Percentiles rank a stretch among this genome's conserved stretches.
Evolutionary conservation across 2,888 invertebrate genomes (phyloP).

Genomic region (Caenorhabditis macrosperma): DNA sequence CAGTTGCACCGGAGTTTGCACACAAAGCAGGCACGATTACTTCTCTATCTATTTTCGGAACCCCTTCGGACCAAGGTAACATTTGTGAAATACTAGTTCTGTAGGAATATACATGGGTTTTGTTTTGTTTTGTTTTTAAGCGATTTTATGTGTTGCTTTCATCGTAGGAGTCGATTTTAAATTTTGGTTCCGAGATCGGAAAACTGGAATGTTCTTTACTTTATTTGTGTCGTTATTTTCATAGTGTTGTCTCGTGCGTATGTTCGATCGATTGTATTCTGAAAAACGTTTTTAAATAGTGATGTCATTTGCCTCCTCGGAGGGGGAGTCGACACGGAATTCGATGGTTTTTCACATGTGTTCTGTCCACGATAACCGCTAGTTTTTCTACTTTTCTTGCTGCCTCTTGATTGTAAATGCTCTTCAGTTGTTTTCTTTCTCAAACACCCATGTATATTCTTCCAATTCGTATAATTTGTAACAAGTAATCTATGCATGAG

Average conservation of each 20-base stretch:
- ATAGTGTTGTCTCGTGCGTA: constrained; percentile 2
- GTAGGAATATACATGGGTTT: constrained; percentile 38
- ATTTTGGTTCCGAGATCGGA: not conserved
- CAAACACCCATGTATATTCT: constrained; percentile 51
- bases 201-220: constrained; percentile 2
- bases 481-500: constrained; percentile 45
- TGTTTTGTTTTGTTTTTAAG: not conserved
- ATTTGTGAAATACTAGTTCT: not conserved
- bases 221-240: constrained; percentile 5
- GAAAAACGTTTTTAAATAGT: constrained; percentile 24
- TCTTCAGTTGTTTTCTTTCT: constrained; percentile 17
- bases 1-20: constrained; percentile 33
- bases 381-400: constrained; percentile 47
- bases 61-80: constrained; percentile 60
- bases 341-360: constrained; percentile 39
- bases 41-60: constrained; percentile 61
- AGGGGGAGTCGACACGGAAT: constrained; percentile 33
- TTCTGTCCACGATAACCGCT: constrained; percentile 46
- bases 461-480: constrained; percentile 26
- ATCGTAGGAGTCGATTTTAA: no score
- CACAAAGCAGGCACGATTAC: constrained; percentile 55
- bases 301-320: constrained; percentile 29
- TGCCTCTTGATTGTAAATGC: constrained; percentile 19
- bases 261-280: constrained; percentile 35
- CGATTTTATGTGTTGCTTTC: no score